Percentiles rank a stretch among this genome's conserved stretches.
Conservation (phyloP, 1,140 invertebrate genomes). For the Mylabris phalerata region DNA sequence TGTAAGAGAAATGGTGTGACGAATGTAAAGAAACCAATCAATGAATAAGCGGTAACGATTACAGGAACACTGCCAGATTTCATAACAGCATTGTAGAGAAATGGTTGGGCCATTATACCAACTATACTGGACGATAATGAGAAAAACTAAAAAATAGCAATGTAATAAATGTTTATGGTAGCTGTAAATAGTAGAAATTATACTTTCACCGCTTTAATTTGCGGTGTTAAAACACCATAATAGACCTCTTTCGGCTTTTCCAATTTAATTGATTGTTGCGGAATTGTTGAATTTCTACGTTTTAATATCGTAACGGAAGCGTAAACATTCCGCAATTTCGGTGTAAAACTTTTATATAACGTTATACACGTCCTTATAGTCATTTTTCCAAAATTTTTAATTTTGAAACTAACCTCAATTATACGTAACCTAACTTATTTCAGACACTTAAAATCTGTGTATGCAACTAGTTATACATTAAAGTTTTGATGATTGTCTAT, state of each 20-base stretch:
- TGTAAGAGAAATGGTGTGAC: constrained; percentile 77
- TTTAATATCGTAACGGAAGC: too few species aligned
- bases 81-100: constrained; percentile 56
- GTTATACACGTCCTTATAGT: too few species aligned
- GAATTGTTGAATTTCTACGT: too few species aligned
- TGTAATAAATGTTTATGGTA: constrained; percentile 9
- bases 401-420: too few species aligned
- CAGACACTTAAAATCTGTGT: background rate
- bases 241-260: constrained; percentile 23
- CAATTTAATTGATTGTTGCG: too few species aligned
- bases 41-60: constrained; percentile 53
- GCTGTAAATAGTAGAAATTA: background rate
- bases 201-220: constrained; percentile 65
- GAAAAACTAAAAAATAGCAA: constrained; percentile 48
- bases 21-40: constrained; percentile 73
- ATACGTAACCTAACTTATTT: background rate
- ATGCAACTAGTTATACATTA: too few species aligned
- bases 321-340: too few species aligned
- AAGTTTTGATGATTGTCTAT: too few species aligned
- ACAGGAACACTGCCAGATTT: constrained; percentile 49
- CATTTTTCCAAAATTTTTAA: too few species aligned
- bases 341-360: too few species aligned
- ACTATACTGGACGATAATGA: constrained; percentile 66
- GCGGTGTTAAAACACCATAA: constrained; percentile 54
- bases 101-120: constrained; percentile 65